Evolutionary conservation across 2,113 vertebrate species (phyloP).

Genomic region (Anguilla japonica): DNA sequence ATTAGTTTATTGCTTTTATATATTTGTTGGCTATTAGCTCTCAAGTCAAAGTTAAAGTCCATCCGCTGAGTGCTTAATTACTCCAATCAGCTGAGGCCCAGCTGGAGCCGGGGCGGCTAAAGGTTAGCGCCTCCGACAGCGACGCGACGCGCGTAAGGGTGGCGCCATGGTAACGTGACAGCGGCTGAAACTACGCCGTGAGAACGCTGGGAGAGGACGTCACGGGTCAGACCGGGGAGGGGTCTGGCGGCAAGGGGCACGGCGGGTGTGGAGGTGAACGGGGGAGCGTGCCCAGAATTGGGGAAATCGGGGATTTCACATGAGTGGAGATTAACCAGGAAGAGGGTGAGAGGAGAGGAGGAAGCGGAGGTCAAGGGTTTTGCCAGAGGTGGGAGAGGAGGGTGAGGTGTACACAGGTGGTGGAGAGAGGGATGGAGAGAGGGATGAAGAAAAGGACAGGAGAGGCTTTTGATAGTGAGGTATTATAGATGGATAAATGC

Average conservation of each 20-base stretch:
- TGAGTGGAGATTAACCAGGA: not conserved
- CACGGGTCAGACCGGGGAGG: not conserved
- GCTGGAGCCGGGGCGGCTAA: not conserved
- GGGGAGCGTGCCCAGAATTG: not conserved
- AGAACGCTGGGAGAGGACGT: slow-evolving; percentile 3
- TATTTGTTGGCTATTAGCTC: slow-evolving; percentile 64
- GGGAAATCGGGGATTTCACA: not conserved
- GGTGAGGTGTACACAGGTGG: not conserved
- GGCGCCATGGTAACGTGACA: not conserved
- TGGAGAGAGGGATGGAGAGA: not conserved
- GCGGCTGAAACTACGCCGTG: not conserved
- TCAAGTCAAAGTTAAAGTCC: slow-evolving; percentile 54
- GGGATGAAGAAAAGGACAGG: too few relatives aligned
- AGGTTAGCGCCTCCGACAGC: slow-evolving; percentile 9
- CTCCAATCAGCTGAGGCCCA: slow-evolving; percentile 41
- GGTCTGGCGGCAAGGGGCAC: not conserved
- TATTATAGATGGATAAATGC: too few relatives aligned
- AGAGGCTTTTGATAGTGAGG: too few relatives aligned
- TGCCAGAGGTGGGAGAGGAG: not conserved
- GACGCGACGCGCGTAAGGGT: not conserved
- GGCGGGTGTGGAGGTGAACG: not conserved
- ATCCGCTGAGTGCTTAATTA: slow-evolving; percentile 54
- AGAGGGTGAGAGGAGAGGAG: not conserved
- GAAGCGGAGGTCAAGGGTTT: not conserved
- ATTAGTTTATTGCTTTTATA: slow-evolving; percentile 70